phyloP scores from a whole-genome alignment of 2,113 vertebrate species.

The Antennarius striatus region DNA sequence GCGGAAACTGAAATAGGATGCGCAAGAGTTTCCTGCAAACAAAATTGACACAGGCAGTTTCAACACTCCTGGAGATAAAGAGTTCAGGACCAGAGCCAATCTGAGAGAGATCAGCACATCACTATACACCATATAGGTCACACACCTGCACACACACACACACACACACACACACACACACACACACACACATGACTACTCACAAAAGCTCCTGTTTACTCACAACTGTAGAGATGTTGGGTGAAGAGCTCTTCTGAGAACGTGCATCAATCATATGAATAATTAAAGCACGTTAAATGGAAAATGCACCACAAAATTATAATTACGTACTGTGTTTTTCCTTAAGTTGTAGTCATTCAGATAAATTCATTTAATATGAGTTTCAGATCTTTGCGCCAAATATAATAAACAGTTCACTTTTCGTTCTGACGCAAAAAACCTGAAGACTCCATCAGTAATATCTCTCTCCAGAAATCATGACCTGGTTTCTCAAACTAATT shows the following conservation, averaged over 20 bases:
- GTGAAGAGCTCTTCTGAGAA: background rate
- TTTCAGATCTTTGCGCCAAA: too few relatives aligned
- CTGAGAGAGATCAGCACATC: slow-evolving; percentile 48
- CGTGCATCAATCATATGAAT: background rate
- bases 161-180: slow-evolving; percentile 28
- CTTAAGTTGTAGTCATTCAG: too few relatives aligned
- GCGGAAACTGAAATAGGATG: slow-evolving; percentile 85
- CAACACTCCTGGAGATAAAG: slow-evolving; percentile 82
- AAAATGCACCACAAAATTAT: too few relatives aligned
- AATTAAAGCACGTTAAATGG: background rate
- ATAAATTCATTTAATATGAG: too few relatives aligned
- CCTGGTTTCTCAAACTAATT: too few relatives aligned
- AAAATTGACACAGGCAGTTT: slow-evolving; percentile 78
- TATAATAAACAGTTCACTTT: too few relatives aligned
- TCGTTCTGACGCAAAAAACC: too few relatives aligned
- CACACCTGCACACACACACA: slow-evolving; percentile 54
- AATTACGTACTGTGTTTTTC: too few relatives aligned
- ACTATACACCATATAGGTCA: slow-evolving; percentile 55
- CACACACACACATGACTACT: slow-evolving; percentile 18
- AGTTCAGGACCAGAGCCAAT: slow-evolving; percentile 73
- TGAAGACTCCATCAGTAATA: too few relatives aligned
- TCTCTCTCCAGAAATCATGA: too few relatives aligned
- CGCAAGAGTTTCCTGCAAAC: slow-evolving; percentile 83
- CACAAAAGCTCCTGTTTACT: slow-evolving; percentile 33
- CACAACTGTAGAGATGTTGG: slow-evolving; percentile 23